Percentiles rank a stretch among this genome's conserved stretches.
Evolutionary conservation across 2,888 invertebrate species (phyloP).

Genomic region (Amblyjoppa fuscipennis): DNA sequence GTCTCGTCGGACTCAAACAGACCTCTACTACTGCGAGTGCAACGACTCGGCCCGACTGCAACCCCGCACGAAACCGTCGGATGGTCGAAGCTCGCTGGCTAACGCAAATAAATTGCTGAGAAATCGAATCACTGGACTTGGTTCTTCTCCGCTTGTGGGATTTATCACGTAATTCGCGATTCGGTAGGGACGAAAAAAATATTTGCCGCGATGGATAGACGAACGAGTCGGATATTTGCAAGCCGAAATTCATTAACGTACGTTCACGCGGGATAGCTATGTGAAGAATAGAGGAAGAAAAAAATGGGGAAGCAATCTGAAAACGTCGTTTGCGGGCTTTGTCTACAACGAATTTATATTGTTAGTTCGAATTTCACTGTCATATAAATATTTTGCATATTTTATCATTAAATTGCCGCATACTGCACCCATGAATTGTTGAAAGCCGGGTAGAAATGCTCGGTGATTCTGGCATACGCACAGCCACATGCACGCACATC

Average conservation of each 20-base stretch:
- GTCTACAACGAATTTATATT: neutral
- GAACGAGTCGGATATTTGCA: neutral
- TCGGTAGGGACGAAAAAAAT: neutral
- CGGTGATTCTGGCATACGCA: slow-evolving; percentile 29
- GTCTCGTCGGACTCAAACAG: slow-evolving; percentile 49
- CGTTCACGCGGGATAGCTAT: too few species aligned
- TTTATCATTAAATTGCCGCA: slow-evolving; percentile 5
- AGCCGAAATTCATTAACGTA: too few species aligned
- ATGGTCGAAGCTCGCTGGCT: slow-evolving; percentile 37
- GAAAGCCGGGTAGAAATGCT: slow-evolving; percentile 18
- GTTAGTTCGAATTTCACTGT: neutral
- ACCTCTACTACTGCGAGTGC: slow-evolving; percentile 52
- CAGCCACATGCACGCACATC: neutral
- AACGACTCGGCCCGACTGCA: slow-evolving; percentile 30
- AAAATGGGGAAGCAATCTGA: too few species aligned
- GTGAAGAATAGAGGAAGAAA: neutral
- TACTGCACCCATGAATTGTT: neutral
- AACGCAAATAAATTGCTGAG: slow-evolving; percentile 68
- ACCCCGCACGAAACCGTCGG: slow-evolving; percentile 22
- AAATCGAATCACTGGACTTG: slow-evolving; percentile 68
- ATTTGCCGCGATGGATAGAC: neutral
- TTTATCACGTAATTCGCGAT: slow-evolving; percentile 15
- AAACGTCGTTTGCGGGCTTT: neutral
- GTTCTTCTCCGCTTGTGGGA: slow-evolving; percentile 6
- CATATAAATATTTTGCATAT: neutral